These are phyloP conservation scores for Paracentrotus lividus DNA, from an alignment of 53 echinoderm and acorn worm species.

Conservation along the genomic window DNA sequence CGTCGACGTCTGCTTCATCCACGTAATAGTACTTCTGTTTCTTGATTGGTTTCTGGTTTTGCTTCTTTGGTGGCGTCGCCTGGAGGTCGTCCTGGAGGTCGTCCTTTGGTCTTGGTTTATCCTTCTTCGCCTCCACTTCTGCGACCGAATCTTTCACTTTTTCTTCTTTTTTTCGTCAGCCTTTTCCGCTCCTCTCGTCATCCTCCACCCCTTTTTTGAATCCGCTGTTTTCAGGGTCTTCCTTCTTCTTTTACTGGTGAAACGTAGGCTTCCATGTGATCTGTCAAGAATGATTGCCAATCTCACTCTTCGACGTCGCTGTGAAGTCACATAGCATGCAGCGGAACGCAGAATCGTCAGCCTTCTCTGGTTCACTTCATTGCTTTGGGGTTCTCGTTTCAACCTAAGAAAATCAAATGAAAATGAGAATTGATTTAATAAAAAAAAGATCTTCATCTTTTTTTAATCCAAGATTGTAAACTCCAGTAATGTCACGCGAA, in stretches of 20 bases:
- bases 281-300: constrained; percentile 88
- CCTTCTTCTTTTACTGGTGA: constrained; percentile 54
- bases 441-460: not conserved
- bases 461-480: not conserved
- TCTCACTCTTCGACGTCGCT: constrained; percentile 79
- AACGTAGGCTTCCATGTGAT: constrained; percentile 84
- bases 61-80: constrained; percentile 52
- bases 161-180: no score
- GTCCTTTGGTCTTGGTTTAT: not conserved
- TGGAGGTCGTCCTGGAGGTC: no score
- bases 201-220: not conserved
- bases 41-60: constrained; percentile 9
- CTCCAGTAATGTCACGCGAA: no score
- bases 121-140: not conserved
- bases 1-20: not conserved
- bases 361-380: constrained; percentile 30
- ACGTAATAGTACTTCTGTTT: constrained; percentile 37
- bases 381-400: not conserved
- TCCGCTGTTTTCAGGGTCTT: not conserved
- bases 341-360: constrained; percentile 76
- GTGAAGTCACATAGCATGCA: constrained; percentile 88
- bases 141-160: not conserved
- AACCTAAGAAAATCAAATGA: not conserved
- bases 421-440: not conserved
- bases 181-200: not conserved